A percentile compares a stretch with the other conserved stretches of the same genome.
Conservation (phyloP, 1,140 invertebrate genomes). For the Gryllus bimaculatus region DNA sequence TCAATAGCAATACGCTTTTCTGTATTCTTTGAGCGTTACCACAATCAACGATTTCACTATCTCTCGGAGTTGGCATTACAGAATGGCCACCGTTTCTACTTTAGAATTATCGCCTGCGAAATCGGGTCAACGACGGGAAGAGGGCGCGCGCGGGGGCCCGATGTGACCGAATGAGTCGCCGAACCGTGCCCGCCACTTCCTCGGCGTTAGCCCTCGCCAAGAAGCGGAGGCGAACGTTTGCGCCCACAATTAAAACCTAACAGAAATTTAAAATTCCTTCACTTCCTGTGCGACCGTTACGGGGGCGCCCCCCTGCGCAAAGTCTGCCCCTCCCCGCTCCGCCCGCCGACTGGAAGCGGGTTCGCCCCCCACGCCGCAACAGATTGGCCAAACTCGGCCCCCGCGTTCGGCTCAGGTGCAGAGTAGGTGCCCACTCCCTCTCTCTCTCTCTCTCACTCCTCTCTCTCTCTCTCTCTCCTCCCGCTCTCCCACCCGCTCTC, state of each 20-base stretch:
- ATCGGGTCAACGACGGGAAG: too few relatives aligned
- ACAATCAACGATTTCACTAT: too few relatives aligned
- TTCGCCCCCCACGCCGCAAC: too few relatives aligned
- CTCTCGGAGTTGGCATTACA: too few relatives aligned
- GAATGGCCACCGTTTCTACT: too few relatives aligned
- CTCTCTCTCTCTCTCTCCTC: background rate
- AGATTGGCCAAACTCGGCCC: too few relatives aligned
- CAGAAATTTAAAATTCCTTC: background rate
- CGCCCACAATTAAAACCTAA: background rate
- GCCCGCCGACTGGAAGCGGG: too few relatives aligned
- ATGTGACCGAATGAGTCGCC: background rate
- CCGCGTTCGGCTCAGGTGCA: background rate
- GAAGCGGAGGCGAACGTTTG: background rate
- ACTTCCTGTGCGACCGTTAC: background rate
- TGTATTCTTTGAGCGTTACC: too few relatives aligned
- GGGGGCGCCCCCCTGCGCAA: background rate
- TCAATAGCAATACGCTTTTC: too few relatives aligned
- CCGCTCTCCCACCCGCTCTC: background rate
- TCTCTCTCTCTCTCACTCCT: background rate
- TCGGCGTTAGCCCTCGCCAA: background rate
- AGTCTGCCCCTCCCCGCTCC: background rate
- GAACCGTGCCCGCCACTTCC: background rate
- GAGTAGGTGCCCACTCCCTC: background rate
- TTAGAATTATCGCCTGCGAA: too few relatives aligned
- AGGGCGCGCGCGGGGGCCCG: background rate